These are phyloP conservation scores for Stichopus horrens DNA, from an alignment of 53 echinoderm and acorn worm genomes.

Conservation along the genomic window DNA sequence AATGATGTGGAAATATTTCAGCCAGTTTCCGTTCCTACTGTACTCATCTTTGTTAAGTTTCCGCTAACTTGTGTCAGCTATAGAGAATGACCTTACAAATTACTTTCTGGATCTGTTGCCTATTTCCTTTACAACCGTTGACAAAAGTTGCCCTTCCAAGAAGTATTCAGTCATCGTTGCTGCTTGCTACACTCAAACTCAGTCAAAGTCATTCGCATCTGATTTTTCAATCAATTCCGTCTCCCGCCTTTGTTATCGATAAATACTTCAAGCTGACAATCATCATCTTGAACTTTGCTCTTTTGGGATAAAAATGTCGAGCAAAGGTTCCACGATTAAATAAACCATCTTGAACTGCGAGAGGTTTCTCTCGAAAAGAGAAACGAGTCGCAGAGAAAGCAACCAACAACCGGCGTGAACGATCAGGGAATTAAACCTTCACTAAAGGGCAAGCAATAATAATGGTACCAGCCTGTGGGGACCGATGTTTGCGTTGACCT, in stretches of 20 bases:
- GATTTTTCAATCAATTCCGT: conserved; percentile 43
- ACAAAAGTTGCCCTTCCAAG: neutral
- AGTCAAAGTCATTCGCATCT: conserved; percentile 3
- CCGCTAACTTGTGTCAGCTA: neutral
- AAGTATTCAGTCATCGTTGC: neutral
- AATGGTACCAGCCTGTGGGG: conserved; percentile 20
- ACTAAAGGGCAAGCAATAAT: conserved; percentile 5
- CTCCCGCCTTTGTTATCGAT: conserved; percentile 43
- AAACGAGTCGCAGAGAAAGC: neutral
- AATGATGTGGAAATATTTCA: neutral
- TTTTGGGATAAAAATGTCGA: conserved; percentile 43
- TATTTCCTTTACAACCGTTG: neutral
- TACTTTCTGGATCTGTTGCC: neutral
- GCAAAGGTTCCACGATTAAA: conserved; percentile 41
- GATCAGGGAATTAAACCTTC: conserved; percentile 14
- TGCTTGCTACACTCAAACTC: conserved; percentile 1
- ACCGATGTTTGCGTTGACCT: conserved; percentile 36
- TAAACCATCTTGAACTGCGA: conserved; percentile 42
- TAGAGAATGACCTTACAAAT: neutral
- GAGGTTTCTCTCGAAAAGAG: neutral
- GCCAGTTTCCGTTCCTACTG: neutral
- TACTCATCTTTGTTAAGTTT: neutral
- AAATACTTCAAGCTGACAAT: conserved; percentile 44
- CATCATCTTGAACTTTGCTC: conserved; percentile 51
- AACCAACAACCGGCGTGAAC: neutral